These are phyloP conservation scores for Cotesia vestalis DNA, from an alignment of 1,140 invertebrate species.

Conservation along the genomic window DNA sequence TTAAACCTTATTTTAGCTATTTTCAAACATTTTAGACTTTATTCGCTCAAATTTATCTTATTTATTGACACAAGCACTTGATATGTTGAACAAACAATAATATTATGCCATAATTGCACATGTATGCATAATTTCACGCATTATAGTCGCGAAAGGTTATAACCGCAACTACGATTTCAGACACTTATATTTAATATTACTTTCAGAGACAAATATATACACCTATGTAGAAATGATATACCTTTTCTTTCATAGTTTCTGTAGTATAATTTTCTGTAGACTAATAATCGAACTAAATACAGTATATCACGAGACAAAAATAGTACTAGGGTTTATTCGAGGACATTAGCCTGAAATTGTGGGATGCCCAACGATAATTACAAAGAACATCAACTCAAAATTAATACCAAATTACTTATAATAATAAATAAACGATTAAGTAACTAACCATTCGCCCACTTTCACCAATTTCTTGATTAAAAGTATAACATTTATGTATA, in stretches of 20 bases:
- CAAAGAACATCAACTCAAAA: neutral
- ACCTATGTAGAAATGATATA: neutral
- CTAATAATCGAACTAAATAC: constrained; percentile 4
- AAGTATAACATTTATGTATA: too few species aligned
- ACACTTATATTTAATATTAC: too few species aligned
- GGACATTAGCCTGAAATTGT: neutral
- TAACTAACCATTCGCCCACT: neutral
- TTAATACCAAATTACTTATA: neutral
- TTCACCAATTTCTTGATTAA: neutral
- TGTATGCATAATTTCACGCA: too few species aligned
- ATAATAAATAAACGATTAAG: neutral
- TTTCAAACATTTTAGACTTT: neutral
- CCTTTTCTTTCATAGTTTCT: neutral
- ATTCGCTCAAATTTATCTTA: neutral
- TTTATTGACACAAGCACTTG: neutral
- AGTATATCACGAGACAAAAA: neutral
- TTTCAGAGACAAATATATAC: neutral
- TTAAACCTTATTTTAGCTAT: neutral
- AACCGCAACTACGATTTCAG: too few species aligned
- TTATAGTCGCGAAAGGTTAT: too few species aligned
- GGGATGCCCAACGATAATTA: neutral
- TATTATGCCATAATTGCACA: too few species aligned
- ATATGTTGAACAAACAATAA: too few species aligned
- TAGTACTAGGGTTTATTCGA: constrained; percentile 6
- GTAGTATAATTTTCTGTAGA: neutral